Base-by-base conservation (phyloP, 2,888 invertebrate genomes). In the Hemicrepidius hirtus region DNA sequence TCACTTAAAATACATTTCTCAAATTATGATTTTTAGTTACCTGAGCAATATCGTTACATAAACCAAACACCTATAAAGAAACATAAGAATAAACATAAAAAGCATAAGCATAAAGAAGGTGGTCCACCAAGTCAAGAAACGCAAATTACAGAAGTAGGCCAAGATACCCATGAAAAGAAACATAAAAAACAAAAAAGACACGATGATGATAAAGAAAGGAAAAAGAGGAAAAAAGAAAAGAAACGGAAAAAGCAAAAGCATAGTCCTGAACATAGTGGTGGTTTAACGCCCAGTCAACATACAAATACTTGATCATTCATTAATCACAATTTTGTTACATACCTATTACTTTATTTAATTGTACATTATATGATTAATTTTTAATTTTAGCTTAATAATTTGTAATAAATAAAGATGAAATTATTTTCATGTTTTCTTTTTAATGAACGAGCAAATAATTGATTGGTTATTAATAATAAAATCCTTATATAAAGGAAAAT, bases 1-100 rank as follows among this genome's bases (percentile, higher is more conserved):
- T 3, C 28, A 83, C 82, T 24, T 71, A 53, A 10, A 5, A 24
- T 60, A 4, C 73, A 20, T 5, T 5, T 53, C 6, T 20, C n/a
- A 12, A 10, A 12, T n/a, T 55, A 44, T 59, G 59, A 24, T 75
- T 74, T 18, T 63, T 81, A 95, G 90, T 88, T 98, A 78, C 98
- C 98, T 16, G 98, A 98, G 86, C 97, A 98, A 86, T 97, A 97
- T 87, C 92, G 97, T 78, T 94, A 96, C 85, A 93, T 97, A 82
- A 97, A 94, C 88, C 95, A 96, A 82, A 92, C 95, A 76, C 96
- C 97, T 76, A 95, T 95, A 82, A 95, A 96, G 85, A 95, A 96
- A 87, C 97, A 97, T 84, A 97, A 97, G 87, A 97, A 96, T 84
- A 97, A 97, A 86, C 97, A 97, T 85, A 97, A 97, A 90, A 96